These are phyloP conservation scores for Helicoverpa zea DNA, from an alignment of 1,140 invertebrate genomes.

Conservation along the genomic window DNA sequence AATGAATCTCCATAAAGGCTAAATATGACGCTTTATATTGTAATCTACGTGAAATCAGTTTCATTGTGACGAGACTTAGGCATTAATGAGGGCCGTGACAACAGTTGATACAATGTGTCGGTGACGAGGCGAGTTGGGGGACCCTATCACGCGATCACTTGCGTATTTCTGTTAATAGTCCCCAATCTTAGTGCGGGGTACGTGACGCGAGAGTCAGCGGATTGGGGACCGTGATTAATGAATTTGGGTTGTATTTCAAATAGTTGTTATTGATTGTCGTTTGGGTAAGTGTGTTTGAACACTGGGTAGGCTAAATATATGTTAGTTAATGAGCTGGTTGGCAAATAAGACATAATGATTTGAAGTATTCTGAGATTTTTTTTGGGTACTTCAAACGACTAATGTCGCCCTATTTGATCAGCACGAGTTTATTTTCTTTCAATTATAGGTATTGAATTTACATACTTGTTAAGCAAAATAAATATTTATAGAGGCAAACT, in stretches of 20 bases:
- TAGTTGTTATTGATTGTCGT: neutral
- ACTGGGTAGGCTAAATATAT: too few relatives aligned
- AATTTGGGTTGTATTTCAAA: neutral
- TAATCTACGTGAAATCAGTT: conserved; percentile 23
- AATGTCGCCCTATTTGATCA: too few relatives aligned
- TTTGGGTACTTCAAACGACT: too few relatives aligned
- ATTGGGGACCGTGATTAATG: conserved; percentile 4
- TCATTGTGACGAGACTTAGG: conserved; percentile 53
- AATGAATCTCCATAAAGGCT: neutral
- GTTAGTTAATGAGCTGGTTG: too few relatives aligned
- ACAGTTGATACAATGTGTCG: conserved; percentile 59
- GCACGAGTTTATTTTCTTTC: too few relatives aligned
- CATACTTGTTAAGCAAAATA: too few relatives aligned
- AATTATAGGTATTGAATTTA: too few relatives aligned
- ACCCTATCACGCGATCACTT: conserved; percentile 72
- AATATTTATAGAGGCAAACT: too few relatives aligned
- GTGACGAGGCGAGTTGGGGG: conserved; percentile 64
- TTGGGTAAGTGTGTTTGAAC: neutral
- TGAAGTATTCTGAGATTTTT: too few relatives aligned
- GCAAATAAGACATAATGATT: neutral
- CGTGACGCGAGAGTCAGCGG: conserved; percentile 31
- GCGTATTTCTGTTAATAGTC: conserved; percentile 74
- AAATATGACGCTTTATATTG: conserved; percentile 3
- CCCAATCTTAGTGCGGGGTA: conserved; percentile 47
- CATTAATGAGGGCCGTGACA: conserved; percentile 57